These are phyloP conservation scores for Gortyna flavago DNA, from an alignment of 2,888 invertebrate species.

Conservation along the genomic window DNA sequence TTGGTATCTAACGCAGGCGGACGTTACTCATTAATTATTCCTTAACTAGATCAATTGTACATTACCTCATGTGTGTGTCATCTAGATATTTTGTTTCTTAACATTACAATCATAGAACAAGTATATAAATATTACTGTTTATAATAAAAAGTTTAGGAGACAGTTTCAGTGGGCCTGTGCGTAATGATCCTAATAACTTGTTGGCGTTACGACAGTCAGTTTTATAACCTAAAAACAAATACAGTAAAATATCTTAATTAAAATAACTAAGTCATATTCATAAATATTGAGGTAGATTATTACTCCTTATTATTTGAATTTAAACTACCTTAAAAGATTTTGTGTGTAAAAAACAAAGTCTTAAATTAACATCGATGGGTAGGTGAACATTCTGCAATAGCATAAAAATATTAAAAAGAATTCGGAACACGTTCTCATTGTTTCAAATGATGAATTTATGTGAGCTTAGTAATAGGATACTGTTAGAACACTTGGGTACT, in stretches of 20 bases:
- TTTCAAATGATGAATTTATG: constrained; percentile 21
- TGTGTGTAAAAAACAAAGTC: constrained; percentile 47
- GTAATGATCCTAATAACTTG: constrained; percentile 30
- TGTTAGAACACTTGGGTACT: constrained; percentile 7
- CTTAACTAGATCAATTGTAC: constrained; percentile 43
- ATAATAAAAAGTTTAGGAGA: constrained; percentile 10
- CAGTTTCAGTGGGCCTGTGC: constrained; percentile 59
- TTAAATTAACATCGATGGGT: constrained; percentile 56
- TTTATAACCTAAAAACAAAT: constrained; percentile 59
- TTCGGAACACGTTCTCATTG: constrained; percentile 4
- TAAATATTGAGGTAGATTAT: constrained; percentile 66
- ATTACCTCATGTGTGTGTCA: constrained; percentile 25
- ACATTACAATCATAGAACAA: constrained; percentile 10
- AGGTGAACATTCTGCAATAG: constrained; percentile 44
- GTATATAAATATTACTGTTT: not conserved
- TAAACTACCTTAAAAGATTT: constrained; percentile 49
- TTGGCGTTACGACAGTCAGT: constrained; percentile 45
- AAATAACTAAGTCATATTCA: constrained; percentile 60
- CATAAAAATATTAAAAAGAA: constrained; percentile 11
- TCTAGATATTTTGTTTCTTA: constrained; percentile 25
- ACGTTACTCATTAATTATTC: constrained; percentile 49
- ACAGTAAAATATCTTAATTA: constrained; percentile 59
- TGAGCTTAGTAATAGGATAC: constrained; percentile 19
- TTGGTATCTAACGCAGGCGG: constrained; percentile 65
- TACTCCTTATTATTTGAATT: constrained; percentile 48